Conservation (phyloP, 2,797 vertebrate genomes). For the Rhinogobio ventralis region DNA sequence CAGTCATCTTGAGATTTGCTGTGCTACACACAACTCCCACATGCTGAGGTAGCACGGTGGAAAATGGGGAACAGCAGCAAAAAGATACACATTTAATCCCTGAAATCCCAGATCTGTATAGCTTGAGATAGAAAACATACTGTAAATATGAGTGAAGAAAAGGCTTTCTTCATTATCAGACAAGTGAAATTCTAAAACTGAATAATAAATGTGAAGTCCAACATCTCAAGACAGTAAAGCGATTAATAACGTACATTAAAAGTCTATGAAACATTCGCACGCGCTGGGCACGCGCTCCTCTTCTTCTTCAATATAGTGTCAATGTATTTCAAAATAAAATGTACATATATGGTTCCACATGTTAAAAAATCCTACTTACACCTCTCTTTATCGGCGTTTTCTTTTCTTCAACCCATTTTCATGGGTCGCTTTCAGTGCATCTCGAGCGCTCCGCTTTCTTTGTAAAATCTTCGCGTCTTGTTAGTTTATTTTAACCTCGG, state of each 20-base stretch:
- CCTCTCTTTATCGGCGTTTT: conserved; percentile 18
- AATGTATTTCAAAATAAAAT: conserved; percentile 3
- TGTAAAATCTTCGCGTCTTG: neutral
- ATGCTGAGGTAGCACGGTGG: conserved; percentile 30
- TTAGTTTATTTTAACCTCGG: conserved; percentile 16
- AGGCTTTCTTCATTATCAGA: neutral
- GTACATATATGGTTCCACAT: conserved; percentile 3
- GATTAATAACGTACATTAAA: neutral
- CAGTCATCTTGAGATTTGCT: conserved; percentile 52
- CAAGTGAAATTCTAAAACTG: conserved; percentile 7
- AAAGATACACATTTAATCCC: conserved; percentile 8
- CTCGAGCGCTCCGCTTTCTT: neutral
- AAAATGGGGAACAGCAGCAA: conserved; percentile 39
- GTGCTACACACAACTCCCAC: conserved; percentile 47
- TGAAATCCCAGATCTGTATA: conserved; percentile 4
- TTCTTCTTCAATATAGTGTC: neutral
- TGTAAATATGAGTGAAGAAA: conserved; percentile 14
- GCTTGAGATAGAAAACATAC: conserved; percentile 29
- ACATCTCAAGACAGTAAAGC: neutral
- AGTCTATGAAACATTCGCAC: neutral
- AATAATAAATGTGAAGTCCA: neutral
- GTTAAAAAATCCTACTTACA: conserved; percentile 18
- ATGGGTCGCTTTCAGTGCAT: neutral
- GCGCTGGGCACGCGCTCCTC: neutral
- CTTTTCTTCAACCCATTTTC: conserved; percentile 43